Percentiles rank a stretch among this genome's conserved stretches.
phyloP scores from a whole-genome alignment of 2,888 invertebrate genomes.

The Escarpia spicata region DNA sequence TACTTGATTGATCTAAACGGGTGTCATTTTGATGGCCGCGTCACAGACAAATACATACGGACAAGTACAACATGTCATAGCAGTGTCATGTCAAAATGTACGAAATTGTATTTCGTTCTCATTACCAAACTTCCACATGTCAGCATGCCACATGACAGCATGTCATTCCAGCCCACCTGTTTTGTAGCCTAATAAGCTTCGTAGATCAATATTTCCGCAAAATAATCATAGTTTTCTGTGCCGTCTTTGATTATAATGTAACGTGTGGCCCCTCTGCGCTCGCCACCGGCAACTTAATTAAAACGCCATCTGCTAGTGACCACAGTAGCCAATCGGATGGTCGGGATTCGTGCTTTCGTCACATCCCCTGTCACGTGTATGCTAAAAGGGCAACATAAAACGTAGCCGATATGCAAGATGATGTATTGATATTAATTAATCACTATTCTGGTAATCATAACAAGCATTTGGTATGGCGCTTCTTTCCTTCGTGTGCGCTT shows the following conservation, averaged over 20 bases:
- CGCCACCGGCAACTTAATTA: not conserved
- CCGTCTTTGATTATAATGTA: not conserved
- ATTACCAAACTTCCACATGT: not conserved
- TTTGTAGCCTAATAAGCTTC: not conserved
- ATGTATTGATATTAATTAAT: not conserved
- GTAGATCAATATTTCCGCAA: conserved; percentile 7
- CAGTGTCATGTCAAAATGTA: not conserved
- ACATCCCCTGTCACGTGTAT: not conserved
- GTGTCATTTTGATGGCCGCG: no score
- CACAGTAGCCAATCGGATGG: not conserved
- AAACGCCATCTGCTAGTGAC: not conserved
- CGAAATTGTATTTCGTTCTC: not conserved
- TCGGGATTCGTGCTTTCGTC: not conserved
- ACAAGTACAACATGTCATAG: not conserved
- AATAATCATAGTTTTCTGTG: not conserved
- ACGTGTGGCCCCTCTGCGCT: not conserved
- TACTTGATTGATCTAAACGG: no score
- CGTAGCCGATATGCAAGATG: not conserved
- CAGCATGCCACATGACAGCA: not conserved
- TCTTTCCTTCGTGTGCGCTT: not conserved
- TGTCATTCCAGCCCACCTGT: not conserved
- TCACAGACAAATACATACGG: no score
- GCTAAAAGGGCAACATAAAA: not conserved
- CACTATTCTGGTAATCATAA: no score
- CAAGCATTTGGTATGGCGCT: no score